Percentiles rank a stretch among this genome's conserved stretches.
Conservation (phyloP, 2,888 invertebrate genomes). For the Malthinus seriepunctatus region DNA sequence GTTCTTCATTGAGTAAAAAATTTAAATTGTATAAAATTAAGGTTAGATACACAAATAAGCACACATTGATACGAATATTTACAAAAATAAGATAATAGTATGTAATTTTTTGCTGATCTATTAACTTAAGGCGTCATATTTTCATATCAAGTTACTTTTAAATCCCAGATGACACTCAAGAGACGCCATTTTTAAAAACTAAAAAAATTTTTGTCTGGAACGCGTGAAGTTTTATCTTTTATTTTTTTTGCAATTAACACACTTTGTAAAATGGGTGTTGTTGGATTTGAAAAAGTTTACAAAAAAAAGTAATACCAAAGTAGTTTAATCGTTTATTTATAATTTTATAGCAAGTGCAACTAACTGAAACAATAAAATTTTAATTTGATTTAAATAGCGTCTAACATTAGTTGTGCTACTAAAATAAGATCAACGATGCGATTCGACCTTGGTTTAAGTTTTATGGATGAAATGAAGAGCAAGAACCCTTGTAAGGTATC, state of each 20-base stretch:
- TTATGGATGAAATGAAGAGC: constrained; percentile 5
- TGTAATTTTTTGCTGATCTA: constrained; percentile 19
- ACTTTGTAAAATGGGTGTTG: too few species aligned
- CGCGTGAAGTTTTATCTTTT: neutral
- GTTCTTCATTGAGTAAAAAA: too few species aligned
- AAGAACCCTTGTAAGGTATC: constrained; percentile 9
- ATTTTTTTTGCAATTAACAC: neutral
- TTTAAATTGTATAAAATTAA: too few species aligned
- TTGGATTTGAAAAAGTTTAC: too few species aligned
- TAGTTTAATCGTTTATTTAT: neutral
- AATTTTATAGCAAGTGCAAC: constrained; percentile 7
- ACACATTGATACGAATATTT: constrained; percentile 21
- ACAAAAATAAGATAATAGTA: constrained; percentile 20
- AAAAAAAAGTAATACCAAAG: too few species aligned
- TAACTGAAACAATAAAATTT: neutral
- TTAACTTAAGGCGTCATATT: constrained; percentile 16
- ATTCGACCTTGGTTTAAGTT: constrained; percentile 12
- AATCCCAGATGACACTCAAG: constrained; percentile 9
- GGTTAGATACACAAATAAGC: too few species aligned
- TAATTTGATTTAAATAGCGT: too few species aligned
- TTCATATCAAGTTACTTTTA: constrained; percentile 18
- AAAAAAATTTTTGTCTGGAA: constrained; percentile 13
- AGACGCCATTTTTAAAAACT: constrained; percentile 19
- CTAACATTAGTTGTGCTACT: neutral
- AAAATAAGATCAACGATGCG: constrained; percentile 14